Percentiles rank a stretch among this genome's conserved stretches.
phyloP scores from a whole-genome alignment of 2,113 vertebrate species.

The Hoplias malabaricus region DNA sequence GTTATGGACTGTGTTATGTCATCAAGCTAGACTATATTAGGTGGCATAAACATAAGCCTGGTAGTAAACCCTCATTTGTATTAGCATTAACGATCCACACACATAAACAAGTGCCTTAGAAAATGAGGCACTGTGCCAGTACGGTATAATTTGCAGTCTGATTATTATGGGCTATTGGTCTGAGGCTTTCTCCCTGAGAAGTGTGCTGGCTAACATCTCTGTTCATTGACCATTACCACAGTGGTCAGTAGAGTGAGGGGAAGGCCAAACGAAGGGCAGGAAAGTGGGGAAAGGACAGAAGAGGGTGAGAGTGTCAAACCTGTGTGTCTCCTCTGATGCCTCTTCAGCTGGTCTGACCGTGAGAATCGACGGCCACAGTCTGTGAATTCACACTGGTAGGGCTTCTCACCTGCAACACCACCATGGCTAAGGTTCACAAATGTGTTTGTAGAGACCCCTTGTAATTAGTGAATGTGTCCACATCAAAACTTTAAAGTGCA shows the following conservation, averaged over 20 bases:
- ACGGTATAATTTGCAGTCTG: neutral
- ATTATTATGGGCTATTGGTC: neutral
- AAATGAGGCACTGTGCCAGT: neutral
- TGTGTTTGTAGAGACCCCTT: no score
- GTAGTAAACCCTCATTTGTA: neutral
- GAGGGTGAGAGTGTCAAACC: conserved; percentile 74
- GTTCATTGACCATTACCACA: neutral
- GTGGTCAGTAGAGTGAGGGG: conserved; percentile 47
- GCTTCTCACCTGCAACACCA: conserved; percentile 84
- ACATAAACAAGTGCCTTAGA: conserved; percentile 27
- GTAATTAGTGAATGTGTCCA: no score
- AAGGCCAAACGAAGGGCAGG: neutral
- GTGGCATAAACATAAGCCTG: neutral
- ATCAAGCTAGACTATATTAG: neutral
- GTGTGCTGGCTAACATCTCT: neutral
- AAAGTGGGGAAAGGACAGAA: conserved; percentile 19
- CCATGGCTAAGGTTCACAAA: neutral
- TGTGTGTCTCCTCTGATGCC: conserved; percentile 98
- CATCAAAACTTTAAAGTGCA: no score
- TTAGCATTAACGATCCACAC: conserved; percentile 1
- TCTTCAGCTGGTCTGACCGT: conserved; percentile 96
- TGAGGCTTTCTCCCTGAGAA: neutral
- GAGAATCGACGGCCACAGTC: conserved; percentile 97
- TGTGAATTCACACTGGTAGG: conserved; percentile 96
- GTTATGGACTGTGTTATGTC: conserved; percentile 13